phyloP scores from a whole-genome alignment of 2,797 vertebrate genomes.

The Hippocampus kuda region DNA sequence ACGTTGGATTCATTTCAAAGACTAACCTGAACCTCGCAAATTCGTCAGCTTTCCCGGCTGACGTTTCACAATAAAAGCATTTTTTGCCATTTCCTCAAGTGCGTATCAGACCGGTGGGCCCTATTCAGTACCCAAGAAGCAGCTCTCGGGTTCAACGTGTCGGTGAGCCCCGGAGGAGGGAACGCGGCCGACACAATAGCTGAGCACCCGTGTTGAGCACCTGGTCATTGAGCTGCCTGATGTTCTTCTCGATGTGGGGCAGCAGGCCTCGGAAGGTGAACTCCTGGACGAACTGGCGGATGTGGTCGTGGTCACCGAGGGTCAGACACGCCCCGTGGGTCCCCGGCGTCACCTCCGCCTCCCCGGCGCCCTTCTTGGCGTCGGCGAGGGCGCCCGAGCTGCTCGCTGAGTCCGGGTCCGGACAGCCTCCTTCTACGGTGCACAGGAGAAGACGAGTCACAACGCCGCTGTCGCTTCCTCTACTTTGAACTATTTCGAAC shows the following conservation, averaged over 20 bases:
- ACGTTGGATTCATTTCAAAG: no score
- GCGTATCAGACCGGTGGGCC: no score
- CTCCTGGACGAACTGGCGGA: slow-evolving; percentile 95
- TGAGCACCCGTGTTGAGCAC: slow-evolving; percentile 44
- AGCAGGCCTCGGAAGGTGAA: slow-evolving; percentile 93
- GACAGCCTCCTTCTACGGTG: slow-evolving; percentile 70
- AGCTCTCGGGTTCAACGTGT: no score
- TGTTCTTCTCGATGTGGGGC: slow-evolving; percentile 95
- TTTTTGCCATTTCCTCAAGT: no score
- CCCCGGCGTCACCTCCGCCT: slow-evolving; percentile 40
- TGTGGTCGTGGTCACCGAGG: slow-evolving; percentile 90
- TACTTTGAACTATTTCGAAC: no score
- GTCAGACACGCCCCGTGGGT: slow-evolving; percentile 83
- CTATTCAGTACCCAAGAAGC: no score
- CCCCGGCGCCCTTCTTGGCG: slow-evolving; percentile 60
- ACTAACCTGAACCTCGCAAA: no score
- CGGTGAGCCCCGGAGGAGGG: no score
- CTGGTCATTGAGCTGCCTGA: slow-evolving; percentile 97
- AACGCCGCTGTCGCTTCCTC: not conserved
- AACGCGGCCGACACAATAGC: no score
- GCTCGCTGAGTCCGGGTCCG: slow-evolving; percentile 68
- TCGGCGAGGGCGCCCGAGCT: slow-evolving; percentile 54
- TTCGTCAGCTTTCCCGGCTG: no score
- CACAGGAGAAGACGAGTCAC: slow-evolving; percentile 22
- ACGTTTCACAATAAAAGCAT: no score